A percentile compares a stretch with the other conserved stretches of the same genome.
These are phyloP conservation scores for Kryptolebias marmoratus DNA, from an alignment of 2,113 vertebrate genomes.

Conservation along the genomic window DNA sequence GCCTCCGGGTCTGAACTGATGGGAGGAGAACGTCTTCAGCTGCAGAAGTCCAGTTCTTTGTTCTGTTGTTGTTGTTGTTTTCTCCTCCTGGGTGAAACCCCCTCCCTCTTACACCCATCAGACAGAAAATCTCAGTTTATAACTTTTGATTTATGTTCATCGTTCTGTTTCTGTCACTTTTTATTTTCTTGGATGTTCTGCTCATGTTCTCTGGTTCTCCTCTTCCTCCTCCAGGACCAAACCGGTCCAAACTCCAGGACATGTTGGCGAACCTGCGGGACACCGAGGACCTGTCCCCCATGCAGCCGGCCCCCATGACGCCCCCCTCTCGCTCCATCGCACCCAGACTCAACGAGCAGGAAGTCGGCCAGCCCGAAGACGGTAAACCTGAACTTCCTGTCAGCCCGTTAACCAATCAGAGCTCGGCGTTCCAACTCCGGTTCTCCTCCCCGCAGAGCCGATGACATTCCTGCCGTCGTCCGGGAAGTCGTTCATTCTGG, in stretches of 20 bases:
- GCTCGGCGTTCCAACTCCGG: background rate
- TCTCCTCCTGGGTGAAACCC: too few species aligned
- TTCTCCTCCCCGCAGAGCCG: conserved; percentile 82
- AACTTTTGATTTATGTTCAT: too few species aligned
- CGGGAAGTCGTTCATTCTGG: conserved; percentile 95
- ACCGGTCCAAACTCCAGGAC: conserved; percentile 95
- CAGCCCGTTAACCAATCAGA: background rate
- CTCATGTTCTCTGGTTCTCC: background rate
- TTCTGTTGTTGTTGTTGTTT: too few species aligned
- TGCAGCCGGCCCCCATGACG: conserved; percentile 81
- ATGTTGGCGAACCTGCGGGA: conserved; percentile 97
- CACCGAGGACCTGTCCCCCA: conserved; percentile 83
- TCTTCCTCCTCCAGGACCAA: conserved; percentile 63
- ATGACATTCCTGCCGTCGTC: conserved; percentile 91
- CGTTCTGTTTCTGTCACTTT: background rate
- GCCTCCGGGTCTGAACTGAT: too few species aligned
- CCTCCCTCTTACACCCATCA: too few species aligned
- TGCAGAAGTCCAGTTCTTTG: too few species aligned
- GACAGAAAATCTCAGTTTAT: too few species aligned
- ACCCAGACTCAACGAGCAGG: conserved; percentile 87
- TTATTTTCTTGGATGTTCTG: background rate
- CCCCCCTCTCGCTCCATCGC: conserved; percentile 85
- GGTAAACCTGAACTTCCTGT: conserved; percentile 63
- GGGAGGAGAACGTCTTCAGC: too few species aligned
- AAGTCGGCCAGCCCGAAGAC: conserved; percentile 89